phyloP scores from a whole-genome alignment of 2,113 vertebrate genomes.

The Siphamia tubifer region DNA sequence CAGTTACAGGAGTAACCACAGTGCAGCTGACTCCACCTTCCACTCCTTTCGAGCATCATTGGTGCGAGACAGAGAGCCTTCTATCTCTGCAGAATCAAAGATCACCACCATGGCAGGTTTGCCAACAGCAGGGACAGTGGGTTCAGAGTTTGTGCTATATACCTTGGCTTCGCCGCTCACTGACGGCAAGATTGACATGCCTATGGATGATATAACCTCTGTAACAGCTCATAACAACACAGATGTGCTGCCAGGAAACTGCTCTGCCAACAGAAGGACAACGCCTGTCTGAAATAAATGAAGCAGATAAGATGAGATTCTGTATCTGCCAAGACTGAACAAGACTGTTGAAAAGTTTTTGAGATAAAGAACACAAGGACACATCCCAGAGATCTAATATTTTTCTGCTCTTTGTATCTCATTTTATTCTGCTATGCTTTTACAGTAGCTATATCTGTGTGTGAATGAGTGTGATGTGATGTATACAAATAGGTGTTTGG shows the following conservation, averaged over 20 bases:
- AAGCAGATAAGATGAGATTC: no score
- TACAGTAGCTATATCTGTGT: neutral
- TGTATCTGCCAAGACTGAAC: neutral
- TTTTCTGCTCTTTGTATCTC: neutral
- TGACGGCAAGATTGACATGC: constrained; percentile 39
- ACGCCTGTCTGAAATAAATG: constrained; percentile 66
- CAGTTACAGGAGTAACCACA: constrained; percentile 70
- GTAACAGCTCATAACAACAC: constrained; percentile 22
- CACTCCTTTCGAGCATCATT: constrained; percentile 43
- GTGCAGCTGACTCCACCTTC: constrained; percentile 17
- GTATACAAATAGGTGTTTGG: neutral
- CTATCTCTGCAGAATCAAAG: constrained; percentile 48
- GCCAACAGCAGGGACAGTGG: constrained; percentile 6
- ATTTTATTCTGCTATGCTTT: constrained; percentile 2
- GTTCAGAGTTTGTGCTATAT: constrained; percentile 68
- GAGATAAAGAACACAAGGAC: neutral
- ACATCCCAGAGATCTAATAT: neutral
- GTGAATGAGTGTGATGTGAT: neutral
- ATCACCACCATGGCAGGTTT: constrained; percentile 20
- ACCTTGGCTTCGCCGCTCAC: constrained; percentile 44
- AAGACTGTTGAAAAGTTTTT: neutral
- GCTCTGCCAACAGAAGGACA: constrained; percentile 60
- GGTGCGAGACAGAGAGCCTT: constrained; percentile 41
- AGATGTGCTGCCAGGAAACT: constrained; percentile 57
- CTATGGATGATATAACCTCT: constrained; percentile 21